Conservation (phyloP, 2,797 vertebrate genomes). For the Gephyroberyx darwinii region DNA sequence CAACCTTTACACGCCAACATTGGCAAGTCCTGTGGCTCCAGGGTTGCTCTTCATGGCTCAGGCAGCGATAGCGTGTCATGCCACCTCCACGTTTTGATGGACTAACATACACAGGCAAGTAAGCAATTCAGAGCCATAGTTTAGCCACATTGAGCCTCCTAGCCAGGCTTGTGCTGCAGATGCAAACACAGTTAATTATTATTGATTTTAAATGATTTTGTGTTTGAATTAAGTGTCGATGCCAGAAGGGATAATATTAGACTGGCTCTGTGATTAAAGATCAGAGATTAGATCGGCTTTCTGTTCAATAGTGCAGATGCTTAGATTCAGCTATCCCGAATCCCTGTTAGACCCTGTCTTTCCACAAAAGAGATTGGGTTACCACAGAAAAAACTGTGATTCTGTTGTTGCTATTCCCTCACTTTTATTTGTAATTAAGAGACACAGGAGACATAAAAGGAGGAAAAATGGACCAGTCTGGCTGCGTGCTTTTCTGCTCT, state of each 20-base stretch:
- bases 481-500: slow-evolving; percentile 35
- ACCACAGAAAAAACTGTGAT: slow-evolving; percentile 45
- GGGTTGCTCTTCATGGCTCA: slow-evolving; percentile 28
- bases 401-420: slow-evolving; percentile 37
- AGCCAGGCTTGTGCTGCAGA: slow-evolving; percentile 52
- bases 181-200: slow-evolving; percentile 54
- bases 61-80: slow-evolving; percentile 13
- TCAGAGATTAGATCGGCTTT: slow-evolving; percentile 50
- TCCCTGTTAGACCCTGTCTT: slow-evolving; percentile 5
- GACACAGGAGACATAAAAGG: slow-evolving; percentile 25
- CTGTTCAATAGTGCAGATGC: slow-evolving; percentile 49
- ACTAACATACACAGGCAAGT: slow-evolving; percentile 32
- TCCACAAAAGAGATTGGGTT: slow-evolving; percentile 29
- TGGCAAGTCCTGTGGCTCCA: slow-evolving; percentile 6
- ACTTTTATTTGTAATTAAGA: slow-evolving; percentile 53
- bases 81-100: slow-evolving; percentile 11
- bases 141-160: slow-evolving; percentile 47
- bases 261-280: slow-evolving; percentile 51
- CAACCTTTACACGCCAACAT: background rate
- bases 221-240: slow-evolving; percentile 20
- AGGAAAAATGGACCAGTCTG: slow-evolving; percentile 22
- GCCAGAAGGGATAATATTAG: slow-evolving; percentile 51
- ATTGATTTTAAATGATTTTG: slow-evolving; percentile 34
- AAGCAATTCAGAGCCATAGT: slow-evolving; percentile 32
- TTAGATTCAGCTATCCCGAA: slow-evolving; percentile 41